Evolutionary conservation across 1,140 invertebrate species (phyloP).

Genomic region (Laupala kohalensis): DNA sequence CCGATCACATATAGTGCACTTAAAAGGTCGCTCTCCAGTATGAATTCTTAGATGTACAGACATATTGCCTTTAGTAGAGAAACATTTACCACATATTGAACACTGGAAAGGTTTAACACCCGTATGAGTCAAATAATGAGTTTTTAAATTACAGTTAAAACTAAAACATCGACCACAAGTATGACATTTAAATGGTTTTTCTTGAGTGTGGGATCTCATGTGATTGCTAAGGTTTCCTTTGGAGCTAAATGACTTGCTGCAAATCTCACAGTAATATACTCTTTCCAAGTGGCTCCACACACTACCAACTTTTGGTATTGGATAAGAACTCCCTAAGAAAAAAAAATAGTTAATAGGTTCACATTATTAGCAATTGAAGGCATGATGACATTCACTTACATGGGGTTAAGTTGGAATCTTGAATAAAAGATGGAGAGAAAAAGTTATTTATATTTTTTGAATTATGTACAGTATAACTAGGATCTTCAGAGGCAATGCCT

Average conservation of each 20-base stretch:
- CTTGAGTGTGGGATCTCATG: background rate
- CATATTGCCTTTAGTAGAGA: conserved; percentile 3
- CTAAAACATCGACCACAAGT: background rate
- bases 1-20: conserved; percentile 5
- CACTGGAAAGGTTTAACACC: background rate
- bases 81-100: background rate
- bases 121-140: background rate
- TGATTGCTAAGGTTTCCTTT: background rate
- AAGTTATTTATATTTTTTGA: no score
- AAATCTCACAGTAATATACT: background rate
- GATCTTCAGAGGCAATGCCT: no score
- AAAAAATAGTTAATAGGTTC: background rate
- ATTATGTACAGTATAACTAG: no score
- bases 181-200: background rate
- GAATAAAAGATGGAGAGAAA: background rate
- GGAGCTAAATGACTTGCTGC: background rate
- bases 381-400: background rate
- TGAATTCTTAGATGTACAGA: conserved; percentile 4
- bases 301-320: background rate
- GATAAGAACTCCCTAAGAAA: background rate
- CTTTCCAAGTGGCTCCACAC: background rate
- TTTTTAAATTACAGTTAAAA: background rate
- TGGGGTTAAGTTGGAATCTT: background rate
- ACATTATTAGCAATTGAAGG: background rate
- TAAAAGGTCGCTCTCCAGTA: conserved; percentile 8